Percentiles rank a stretch among this genome's conserved stretches.
Conservation (phyloP, 1,140 invertebrate species). For the Thrips palmi region DNA sequence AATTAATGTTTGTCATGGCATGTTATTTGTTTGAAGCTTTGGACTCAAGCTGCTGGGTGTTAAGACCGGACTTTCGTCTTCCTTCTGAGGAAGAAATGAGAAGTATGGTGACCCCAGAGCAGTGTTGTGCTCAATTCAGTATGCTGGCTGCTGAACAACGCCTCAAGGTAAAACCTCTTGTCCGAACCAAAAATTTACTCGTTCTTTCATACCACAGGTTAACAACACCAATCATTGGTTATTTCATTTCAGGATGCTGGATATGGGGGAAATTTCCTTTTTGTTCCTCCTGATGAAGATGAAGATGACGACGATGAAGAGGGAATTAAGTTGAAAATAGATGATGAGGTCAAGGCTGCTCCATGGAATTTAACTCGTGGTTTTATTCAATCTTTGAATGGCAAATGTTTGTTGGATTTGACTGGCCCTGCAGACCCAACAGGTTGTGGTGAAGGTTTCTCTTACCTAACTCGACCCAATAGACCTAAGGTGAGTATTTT, state of each 20-base stretch:
- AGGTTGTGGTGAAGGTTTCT: slow-evolving; percentile 94
- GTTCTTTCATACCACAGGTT: not conserved
- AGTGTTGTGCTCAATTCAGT: slow-evolving; percentile 95
- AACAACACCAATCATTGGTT: slow-evolving; percentile 5
- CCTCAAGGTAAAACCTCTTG: slow-evolving; percentile 38
- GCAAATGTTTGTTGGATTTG: slow-evolving; percentile 88
- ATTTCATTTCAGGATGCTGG: slow-evolving; percentile 58
- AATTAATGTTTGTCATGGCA: not conserved
- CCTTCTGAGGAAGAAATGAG: slow-evolving; percentile 97
- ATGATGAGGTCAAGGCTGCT: slow-evolving; percentile 87
- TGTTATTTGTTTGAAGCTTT: slow-evolving; percentile 30
- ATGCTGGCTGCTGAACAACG: slow-evolving; percentile 95
- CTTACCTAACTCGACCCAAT: slow-evolving; percentile 87
- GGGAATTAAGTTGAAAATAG: slow-evolving; percentile 91
- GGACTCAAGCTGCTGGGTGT: slow-evolving; percentile 91
- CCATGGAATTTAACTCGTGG: slow-evolving; percentile 88
- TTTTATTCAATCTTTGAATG: slow-evolving; percentile 94
- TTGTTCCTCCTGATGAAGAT: slow-evolving; percentile 75
- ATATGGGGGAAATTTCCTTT: slow-evolving; percentile 95
- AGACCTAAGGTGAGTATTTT: slow-evolving; percentile 58
- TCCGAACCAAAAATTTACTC: not conserved
- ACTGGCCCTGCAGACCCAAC: slow-evolving; percentile 91
- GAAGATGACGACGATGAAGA: slow-evolving; percentile 95
- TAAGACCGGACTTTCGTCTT: slow-evolving; percentile 89
- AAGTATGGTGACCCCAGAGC: slow-evolving; percentile 95